phyloP scores from a whole-genome alignment of 2,888 invertebrate genomes.

The Chymomyza amoena region DNA sequence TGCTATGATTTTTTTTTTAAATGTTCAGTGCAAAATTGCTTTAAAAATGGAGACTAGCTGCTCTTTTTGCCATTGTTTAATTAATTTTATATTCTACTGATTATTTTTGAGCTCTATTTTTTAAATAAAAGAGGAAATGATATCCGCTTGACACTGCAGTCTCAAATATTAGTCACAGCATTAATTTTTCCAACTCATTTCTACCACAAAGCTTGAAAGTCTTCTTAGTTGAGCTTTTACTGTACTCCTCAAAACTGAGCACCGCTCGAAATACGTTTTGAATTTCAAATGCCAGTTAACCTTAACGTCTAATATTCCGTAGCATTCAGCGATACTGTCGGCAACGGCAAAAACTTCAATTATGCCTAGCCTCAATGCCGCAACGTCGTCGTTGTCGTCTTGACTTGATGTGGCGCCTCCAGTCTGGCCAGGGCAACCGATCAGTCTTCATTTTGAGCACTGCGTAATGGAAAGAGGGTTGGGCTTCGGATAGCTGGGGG shows the following conservation, averaged over 20 bases:
- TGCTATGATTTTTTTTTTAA: too few relatives aligned
- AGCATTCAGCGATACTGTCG: not conserved
- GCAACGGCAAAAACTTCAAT: conserved; percentile 15
- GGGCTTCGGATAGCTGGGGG: too few relatives aligned
- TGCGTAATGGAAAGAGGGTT: not conserved
- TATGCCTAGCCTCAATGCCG: conserved; percentile 11
- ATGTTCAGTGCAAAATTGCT: too few relatives aligned
- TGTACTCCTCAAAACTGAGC: conserved; percentile 17
- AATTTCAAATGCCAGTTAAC: conserved; percentile 56
- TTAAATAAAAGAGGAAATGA: too few relatives aligned
- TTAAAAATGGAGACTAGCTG: too few relatives aligned
- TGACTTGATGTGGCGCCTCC: not conserved
- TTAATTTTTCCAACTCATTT: too few relatives aligned
- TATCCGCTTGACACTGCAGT: too few relatives aligned
- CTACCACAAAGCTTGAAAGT: too few relatives aligned
- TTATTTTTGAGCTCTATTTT: too few relatives aligned
- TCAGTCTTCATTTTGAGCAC: not conserved
- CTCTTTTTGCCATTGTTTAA: too few relatives aligned
- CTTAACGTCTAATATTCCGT: not conserved
- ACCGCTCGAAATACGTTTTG: conserved; percentile 46
- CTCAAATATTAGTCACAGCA: too few relatives aligned
- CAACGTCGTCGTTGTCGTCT: not conserved
- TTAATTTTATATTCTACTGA: too few relatives aligned
- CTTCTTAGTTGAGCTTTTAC: not conserved
- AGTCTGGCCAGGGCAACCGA: conserved; percentile 10